These are phyloP conservation scores for Eupleurogrammus muticus DNA, from an alignment of 2,797 vertebrate species.

Conservation along the genomic window DNA sequence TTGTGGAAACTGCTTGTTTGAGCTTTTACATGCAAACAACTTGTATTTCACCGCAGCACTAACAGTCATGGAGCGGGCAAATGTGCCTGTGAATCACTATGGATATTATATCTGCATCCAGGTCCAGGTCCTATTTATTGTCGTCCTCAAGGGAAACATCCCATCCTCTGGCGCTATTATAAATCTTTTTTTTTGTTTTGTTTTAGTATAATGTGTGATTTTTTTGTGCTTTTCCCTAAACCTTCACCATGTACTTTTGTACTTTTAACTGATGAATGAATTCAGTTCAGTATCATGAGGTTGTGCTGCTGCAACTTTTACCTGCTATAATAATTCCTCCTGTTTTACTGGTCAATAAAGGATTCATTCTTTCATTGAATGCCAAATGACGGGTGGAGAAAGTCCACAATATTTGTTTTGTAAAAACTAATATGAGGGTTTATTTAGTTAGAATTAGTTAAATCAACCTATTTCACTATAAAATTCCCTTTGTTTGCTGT, in stretches of 20 bases:
- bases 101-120: slow-evolving; percentile 35
- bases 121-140: slow-evolving; percentile 39
- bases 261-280: not conserved
- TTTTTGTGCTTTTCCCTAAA: slow-evolving; percentile 15
- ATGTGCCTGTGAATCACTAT: slow-evolving; percentile 33
- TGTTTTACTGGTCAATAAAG: too few species aligned
- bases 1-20: slow-evolving; percentile 29
- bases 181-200: slow-evolving; percentile 27
- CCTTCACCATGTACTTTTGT: not conserved
- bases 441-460: not conserved
- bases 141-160: slow-evolving; percentile 21
- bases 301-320: not conserved
- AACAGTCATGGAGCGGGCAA: slow-evolving; percentile 31
- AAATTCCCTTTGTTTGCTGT: not conserved
- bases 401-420: too few species aligned
- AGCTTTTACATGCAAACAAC: slow-evolving; percentile 32
- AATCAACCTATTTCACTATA: not conserved
- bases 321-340: too few species aligned
- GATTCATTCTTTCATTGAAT: too few species aligned
- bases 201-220: not conserved
- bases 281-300: not conserved
- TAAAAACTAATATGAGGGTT: not conserved
- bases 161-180: slow-evolving; percentile 14
- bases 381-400: too few species aligned
- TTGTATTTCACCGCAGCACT: slow-evolving; percentile 35